A percentile compares a stretch with the other conserved stretches of the same genome.
phyloP scores from a whole-genome alignment of 2,113 vertebrate species.

The Rutilus rutilus region DNA sequence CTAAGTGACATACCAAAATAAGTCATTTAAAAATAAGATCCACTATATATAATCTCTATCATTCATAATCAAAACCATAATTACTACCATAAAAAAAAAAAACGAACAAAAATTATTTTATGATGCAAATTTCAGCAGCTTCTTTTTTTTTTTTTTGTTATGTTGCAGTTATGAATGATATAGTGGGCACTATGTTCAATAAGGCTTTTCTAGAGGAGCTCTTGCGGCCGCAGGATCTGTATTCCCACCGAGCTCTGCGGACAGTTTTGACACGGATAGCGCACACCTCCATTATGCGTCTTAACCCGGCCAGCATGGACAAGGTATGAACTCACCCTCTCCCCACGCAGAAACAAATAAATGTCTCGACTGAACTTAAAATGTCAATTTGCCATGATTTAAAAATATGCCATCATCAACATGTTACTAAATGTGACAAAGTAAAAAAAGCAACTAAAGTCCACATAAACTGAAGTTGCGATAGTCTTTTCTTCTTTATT shows the following conservation, averaged over 20 bases:
- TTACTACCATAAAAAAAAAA: not conserved
- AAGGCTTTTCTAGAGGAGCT: slow-evolving; percentile 89
- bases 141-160: not conserved
- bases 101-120: not conserved
- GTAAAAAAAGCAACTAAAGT: not conserved
- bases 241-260: slow-evolving; percentile 87
- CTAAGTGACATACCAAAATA: too few species aligned
- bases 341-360: not conserved
- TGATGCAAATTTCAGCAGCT: not conserved
- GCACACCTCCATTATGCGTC: slow-evolving; percentile 91
- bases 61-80: not conserved
- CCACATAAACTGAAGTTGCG: too few species aligned
- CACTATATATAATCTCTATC: not conserved
- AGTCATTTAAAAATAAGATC: too few species aligned
- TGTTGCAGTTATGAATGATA: slow-evolving; percentile 87
- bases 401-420: not conserved
- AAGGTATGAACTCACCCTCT: slow-evolving; percentile 75
- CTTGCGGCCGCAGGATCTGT: slow-evolving; percentile 90
- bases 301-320: slow-evolving; percentile 94
- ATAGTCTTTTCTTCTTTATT: too few species aligned
- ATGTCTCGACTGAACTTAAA: too few species aligned
- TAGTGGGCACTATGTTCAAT: slow-evolving; percentile 89
- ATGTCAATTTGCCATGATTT: too few species aligned
- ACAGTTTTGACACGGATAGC: slow-evolving; percentile 88
- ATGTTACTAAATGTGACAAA: not conserved